These are phyloP conservation scores for Catharus ustulatus DNA, from an alignment of 2,797 vertebrate genomes.

Conservation along the genomic window DNA sequence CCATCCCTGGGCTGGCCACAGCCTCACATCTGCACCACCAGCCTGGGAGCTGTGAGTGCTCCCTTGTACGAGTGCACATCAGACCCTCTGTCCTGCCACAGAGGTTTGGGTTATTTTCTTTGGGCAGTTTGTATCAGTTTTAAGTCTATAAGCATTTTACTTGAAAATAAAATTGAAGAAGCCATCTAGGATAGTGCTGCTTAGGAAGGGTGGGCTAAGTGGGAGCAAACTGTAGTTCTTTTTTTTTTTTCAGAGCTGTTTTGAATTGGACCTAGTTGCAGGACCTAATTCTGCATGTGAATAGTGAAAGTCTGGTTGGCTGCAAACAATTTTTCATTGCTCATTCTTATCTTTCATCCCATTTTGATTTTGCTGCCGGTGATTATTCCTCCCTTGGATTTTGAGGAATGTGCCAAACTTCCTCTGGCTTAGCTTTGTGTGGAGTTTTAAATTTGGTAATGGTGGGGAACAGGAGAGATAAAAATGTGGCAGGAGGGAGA, in stretches of 20 bases:
- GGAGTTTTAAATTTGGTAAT: neutral
- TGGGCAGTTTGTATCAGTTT: neutral
- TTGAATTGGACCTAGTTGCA: neutral
- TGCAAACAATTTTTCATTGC: neutral
- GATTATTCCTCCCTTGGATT: neutral
- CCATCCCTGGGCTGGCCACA: neutral
- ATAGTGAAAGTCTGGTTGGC: neutral
- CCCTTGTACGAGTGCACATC: rapidly evolving
- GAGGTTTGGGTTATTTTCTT: neutral
- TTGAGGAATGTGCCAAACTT: neutral
- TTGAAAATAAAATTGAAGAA: neutral
- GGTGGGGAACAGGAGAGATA: neutral
- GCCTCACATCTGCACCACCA: neutral
- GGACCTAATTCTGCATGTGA: neutral
- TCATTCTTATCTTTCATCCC: neutral
- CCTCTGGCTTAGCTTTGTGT: neutral
- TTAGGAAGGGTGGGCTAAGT: neutral
- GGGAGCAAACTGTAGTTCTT: neutral
- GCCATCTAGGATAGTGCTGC: rapidly evolving
- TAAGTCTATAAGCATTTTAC: neutral
- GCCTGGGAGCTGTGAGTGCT: neutral
- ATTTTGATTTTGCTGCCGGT: neutral
- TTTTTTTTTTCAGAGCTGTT: neutral
- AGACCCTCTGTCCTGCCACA: neutral
- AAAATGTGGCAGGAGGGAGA: neutral